Evolutionary conservation across 2,797 vertebrate species (phyloP).

Genomic region (Tiaroga cobitis): DNA sequence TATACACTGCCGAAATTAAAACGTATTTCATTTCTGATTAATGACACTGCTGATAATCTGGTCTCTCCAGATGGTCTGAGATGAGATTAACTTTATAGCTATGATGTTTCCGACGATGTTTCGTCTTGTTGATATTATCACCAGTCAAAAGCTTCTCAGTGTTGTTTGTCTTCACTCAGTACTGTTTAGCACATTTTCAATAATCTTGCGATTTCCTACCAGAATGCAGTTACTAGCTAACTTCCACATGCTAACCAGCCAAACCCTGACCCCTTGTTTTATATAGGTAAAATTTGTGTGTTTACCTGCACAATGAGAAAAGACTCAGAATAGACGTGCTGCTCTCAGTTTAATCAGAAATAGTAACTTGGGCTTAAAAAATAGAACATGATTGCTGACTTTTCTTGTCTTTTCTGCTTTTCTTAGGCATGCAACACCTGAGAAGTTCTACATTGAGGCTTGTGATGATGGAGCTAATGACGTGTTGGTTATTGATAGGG

Average conservation of each 20-base stretch:
- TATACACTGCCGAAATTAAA: not conserved
- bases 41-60: not conserved
- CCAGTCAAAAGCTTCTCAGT: not conserved
- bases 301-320: not conserved
- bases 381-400: not conserved
- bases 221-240: not conserved
- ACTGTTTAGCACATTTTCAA: not conserved
- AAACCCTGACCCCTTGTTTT: not conserved
- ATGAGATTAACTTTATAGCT: not conserved
- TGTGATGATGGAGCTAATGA: slow-evolving; percentile 93
- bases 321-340: not conserved
- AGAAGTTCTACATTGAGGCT: slow-evolving; percentile 96
- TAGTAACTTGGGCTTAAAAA: not conserved
- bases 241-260: not conserved
- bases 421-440: slow-evolving; percentile 89
- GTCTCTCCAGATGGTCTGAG: not conserved
- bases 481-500: slow-evolving; percentile 92
- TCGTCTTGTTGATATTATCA: not conserved
- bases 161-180: not conserved
- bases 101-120: not conserved
- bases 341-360: not conserved
- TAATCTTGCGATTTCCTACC: not conserved
- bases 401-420: not conserved
- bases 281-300: not conserved
- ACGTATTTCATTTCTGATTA: not conserved